A percentile compares a stretch with the other conserved stretches of the same genome.
Evolutionary conservation across 2,888 invertebrate species (phyloP).

Genomic region (Neuroscelio doddi): DNA sequence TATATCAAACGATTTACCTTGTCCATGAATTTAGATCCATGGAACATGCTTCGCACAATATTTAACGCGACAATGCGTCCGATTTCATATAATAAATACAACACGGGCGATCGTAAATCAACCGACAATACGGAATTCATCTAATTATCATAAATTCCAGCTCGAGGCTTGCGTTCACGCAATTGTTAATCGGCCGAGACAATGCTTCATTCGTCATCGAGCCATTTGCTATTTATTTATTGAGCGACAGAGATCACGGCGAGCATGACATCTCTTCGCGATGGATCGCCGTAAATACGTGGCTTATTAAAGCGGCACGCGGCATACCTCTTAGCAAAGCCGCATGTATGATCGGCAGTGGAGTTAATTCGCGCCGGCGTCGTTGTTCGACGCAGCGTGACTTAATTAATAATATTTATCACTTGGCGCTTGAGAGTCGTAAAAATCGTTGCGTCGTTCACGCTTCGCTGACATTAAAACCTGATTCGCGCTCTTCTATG

Average conservation of each 20-base stretch:
- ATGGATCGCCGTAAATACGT: conserved; percentile 17
- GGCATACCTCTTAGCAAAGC: conserved; percentile 25
- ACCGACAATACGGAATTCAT: conserved; percentile 43
- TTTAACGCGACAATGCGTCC: conserved; percentile 34
- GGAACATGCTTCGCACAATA: conserved; percentile 31
- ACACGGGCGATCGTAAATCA: conserved; percentile 41
- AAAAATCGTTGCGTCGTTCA: conserved; percentile 39
- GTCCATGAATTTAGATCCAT: conserved; percentile 27
- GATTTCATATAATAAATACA: conserved; percentile 37
- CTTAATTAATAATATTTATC: conserved; percentile 50
- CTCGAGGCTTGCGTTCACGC: conserved; percentile 31
- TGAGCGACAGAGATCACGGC: conserved; percentile 7
- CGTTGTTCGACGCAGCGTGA: conserved; percentile 20
- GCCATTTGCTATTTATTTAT: conserved; percentile 32
- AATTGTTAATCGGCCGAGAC: conserved; percentile 41
- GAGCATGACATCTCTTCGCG: neutral
- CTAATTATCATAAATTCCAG: conserved; percentile 47
- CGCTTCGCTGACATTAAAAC: conserved; percentile 33
- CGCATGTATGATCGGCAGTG: conserved; percentile 38
- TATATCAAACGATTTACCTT: conserved; percentile 26
- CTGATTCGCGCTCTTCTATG: conserved; percentile 35
- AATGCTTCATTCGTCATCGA: conserved; percentile 45
- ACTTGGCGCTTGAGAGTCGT: conserved; percentile 28
- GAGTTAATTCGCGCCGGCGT: conserved; percentile 32
- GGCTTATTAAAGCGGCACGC: conserved; percentile 35